A percentile compares a stretch with the other conserved stretches of the same genome.
phyloP scores from a whole-genome alignment of 2,797 vertebrate genomes.

The Halcyon badia region DNA sequence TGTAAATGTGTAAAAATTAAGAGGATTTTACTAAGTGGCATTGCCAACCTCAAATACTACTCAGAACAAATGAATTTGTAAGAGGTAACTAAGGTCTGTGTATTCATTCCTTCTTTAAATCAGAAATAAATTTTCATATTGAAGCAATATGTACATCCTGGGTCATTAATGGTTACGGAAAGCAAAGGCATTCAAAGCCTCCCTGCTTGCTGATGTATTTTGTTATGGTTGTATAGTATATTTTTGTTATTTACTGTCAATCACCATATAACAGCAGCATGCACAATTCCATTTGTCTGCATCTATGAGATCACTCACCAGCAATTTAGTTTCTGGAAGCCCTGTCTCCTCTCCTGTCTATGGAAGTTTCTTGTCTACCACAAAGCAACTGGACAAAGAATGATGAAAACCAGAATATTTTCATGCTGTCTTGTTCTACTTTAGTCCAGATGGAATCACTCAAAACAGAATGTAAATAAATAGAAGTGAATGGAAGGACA shows the following conservation, averaged over 20 bases:
- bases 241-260: not conserved
- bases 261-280: not conserved
- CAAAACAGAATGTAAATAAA: not conserved
- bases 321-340: not conserved
- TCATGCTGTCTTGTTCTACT: not conserved
- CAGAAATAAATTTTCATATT: not conserved
- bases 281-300: not conserved
- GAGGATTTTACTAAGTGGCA: not conserved
- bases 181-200: not conserved
- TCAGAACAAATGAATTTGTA: not conserved
- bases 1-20: not conserved
- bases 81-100: not conserved
- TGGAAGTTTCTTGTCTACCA: not conserved
- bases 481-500: not conserved
- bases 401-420: not conserved
- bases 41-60: not conserved
- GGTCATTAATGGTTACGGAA: not conserved
- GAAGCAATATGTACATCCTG: not conserved
- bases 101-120: not conserved
- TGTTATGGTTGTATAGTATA: not conserved
- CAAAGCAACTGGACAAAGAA: slow-evolving; percentile 32
- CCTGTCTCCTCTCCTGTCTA: not conserved
- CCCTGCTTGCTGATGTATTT: not conserved
- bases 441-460: not conserved
- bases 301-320: not conserved